Conservation (phyloP, 2,888 invertebrate species). For the Caenorhabditis japonica region DNA sequence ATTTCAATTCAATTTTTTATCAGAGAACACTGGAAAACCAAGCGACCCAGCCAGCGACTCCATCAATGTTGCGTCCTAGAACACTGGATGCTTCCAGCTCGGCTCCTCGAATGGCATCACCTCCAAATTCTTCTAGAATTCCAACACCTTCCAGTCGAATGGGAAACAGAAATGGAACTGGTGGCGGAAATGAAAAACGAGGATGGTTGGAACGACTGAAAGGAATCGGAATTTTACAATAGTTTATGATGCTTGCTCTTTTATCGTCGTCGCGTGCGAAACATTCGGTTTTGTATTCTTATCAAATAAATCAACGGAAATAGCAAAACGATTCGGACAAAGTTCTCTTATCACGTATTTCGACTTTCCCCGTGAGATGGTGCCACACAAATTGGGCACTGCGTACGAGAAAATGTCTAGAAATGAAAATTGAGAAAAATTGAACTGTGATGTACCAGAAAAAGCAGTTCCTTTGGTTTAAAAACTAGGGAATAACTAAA, state of each 20-base stretch:
- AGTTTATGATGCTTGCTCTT: constrained; percentile 13
- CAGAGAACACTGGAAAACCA: constrained; percentile 46
- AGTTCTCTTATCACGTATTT: constrained; percentile 28
- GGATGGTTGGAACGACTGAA: constrained; percentile 53
- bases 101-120: constrained; percentile 22
- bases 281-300: too few relatives aligned
- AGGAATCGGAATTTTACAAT: constrained; percentile 46
- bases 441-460: constrained; percentile 25
- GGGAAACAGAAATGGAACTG: constrained; percentile 13
- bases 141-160: constrained; percentile 36
- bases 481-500: too few relatives aligned
- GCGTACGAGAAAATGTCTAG: too few relatives aligned
- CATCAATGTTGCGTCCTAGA: constrained; percentile 24
- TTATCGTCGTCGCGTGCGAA: constrained; percentile 6
- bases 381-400: too few relatives aligned
- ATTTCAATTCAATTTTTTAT: constrained; percentile 4
- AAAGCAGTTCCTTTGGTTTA: too few relatives aligned
- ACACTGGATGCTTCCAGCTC: constrained; percentile 20
- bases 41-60: constrained; percentile 5
- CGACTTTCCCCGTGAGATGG: constrained; percentile 18
- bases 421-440: too few relatives aligned
- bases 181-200: constrained; percentile 27
- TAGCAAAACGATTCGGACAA: constrained; percentile 21
- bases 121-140: constrained; percentile 38
- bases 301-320: constrained; percentile 43